phyloP scores from a whole-genome alignment of 2,888 invertebrate genomes.

The Pasiphila rectangulata region DNA sequence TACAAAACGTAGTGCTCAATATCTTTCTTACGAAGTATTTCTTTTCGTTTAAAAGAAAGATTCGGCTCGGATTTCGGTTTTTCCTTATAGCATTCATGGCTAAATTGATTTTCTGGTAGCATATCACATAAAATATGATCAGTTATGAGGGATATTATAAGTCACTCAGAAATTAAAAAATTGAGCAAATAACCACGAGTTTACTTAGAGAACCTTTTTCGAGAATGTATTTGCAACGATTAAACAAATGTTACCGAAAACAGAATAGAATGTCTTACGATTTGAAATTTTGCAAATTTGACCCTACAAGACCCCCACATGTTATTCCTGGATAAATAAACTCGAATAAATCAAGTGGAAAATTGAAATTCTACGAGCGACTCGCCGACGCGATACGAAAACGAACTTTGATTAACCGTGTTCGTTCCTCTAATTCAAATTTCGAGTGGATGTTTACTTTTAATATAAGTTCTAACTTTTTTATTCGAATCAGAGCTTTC shows the following conservation, averaged over 20 bases:
- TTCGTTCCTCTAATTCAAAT: constrained; percentile 54
- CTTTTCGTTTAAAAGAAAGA: neutral
- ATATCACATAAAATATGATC: too few relatives aligned
- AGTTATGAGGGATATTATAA: too few relatives aligned
- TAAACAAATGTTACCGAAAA: neutral
- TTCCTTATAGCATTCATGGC: constrained; percentile 6
- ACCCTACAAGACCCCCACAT: constrained; percentile 18
- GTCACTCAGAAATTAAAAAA: too few relatives aligned
- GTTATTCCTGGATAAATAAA: constrained; percentile 52
- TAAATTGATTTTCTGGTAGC: neutral
- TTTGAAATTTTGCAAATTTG: constrained; percentile 7
- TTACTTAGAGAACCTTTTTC: too few relatives aligned
- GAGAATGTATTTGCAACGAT: too few relatives aligned
- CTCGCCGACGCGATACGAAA: constrained; percentile 41
- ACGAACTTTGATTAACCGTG: constrained; percentile 61
- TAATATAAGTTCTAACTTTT: constrained; percentile 29
- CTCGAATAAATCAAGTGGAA: constrained; percentile 69
- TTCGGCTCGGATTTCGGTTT: constrained; percentile 19
- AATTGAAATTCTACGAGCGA: constrained; percentile 60
- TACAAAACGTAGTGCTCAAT: too few relatives aligned
- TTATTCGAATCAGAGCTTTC: constrained; percentile 9
- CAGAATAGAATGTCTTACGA: neutral
- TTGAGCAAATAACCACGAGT: too few relatives aligned
- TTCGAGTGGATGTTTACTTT: constrained; percentile 33
- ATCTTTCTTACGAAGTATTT: too few relatives aligned